Conservation (phyloP, 2,797 vertebrate genomes). For the Hephaestus fuliginosus region DNA sequence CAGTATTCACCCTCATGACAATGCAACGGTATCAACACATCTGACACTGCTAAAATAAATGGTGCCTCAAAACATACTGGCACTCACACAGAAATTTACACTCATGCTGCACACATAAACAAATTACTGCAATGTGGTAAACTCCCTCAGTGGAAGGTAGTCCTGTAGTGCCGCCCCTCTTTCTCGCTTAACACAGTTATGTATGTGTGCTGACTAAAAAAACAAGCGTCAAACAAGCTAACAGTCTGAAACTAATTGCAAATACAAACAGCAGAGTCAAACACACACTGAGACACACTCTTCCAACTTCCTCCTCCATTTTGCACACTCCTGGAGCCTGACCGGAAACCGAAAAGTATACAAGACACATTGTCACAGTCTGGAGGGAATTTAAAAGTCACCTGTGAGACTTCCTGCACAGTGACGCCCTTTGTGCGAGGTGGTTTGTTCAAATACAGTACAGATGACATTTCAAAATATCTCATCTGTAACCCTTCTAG, state of each 20-base stretch:
- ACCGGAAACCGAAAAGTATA: not conserved
- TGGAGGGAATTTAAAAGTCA: not conserved
- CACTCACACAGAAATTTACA: slow-evolving; percentile 6
- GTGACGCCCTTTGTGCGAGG: not conserved
- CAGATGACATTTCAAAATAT: not conserved
- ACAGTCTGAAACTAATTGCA: slow-evolving; percentile 1
- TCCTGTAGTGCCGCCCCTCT: slow-evolving; percentile 15
- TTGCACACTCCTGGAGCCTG: not conserved
- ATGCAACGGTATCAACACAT: slow-evolving; percentile 1
- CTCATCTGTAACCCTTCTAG: too few relatives aligned
- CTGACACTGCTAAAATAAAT: slow-evolving; percentile 4
- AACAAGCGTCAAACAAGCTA: not conserved
- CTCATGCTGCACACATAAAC: not conserved
- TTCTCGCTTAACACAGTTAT: not conserved
- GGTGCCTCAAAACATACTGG: not conserved
- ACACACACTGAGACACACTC: not conserved
- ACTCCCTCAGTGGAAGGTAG: slow-evolving; percentile 17
- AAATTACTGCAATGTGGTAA: slow-evolving; percentile 1
- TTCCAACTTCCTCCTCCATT: slow-evolving; percentile 8
- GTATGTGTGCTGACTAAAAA: not conserved
- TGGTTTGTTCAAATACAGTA: not conserved
- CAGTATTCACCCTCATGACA: not conserved
- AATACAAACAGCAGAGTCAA: slow-evolving; percentile 22
- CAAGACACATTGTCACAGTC: not conserved
- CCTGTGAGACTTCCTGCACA: not conserved